phyloP scores from a whole-genome alignment of 1,140 invertebrate species.

The Drosophila teissieri region DNA sequence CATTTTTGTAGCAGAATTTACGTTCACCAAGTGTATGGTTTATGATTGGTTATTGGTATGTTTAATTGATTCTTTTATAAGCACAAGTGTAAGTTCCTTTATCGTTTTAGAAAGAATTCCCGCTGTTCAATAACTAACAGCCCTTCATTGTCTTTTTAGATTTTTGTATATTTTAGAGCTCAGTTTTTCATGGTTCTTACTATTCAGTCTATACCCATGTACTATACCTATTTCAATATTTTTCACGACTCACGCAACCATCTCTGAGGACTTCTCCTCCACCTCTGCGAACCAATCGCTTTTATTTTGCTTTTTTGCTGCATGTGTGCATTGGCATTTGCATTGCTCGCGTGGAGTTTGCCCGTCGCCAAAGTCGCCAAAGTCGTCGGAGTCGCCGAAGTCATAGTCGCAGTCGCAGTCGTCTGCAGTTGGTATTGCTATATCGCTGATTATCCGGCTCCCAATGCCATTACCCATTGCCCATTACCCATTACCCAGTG shows the following conservation, averaged over 20 bases:
- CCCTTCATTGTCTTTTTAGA: too few relatives aligned
- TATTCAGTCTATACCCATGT: too few relatives aligned
- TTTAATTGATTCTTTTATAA: too few relatives aligned
- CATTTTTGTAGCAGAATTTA: too few relatives aligned
- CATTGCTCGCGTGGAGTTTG: slow-evolving; percentile 74
- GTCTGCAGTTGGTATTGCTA: slow-evolving; percentile 31
- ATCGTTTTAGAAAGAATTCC: too few relatives aligned
- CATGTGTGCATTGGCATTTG: slow-evolving; percentile 71
- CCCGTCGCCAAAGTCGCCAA: slow-evolving; percentile 37
- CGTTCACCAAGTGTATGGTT: too few relatives aligned
- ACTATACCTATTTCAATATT: too few relatives aligned
- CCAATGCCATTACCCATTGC: slow-evolving; percentile 72
- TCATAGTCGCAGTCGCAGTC: slow-evolving; percentile 35
- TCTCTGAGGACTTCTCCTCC: slow-evolving; percentile 15
- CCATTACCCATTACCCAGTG: slow-evolving; percentile 37
- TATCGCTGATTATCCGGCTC: slow-evolving; percentile 70
- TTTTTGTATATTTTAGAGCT: too few relatives aligned
- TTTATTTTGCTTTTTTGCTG: slow-evolving; percentile 12
- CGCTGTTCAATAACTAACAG: too few relatives aligned
- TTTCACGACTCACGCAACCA: slow-evolving; percentile 30
- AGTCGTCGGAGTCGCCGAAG: slow-evolving; percentile 22
- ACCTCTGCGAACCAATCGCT: slow-evolving; percentile 7
- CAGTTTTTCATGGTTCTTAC: background rate
- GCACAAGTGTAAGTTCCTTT: too few relatives aligned
- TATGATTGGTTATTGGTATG: too few relatives aligned